phyloP scores from a whole-genome alignment of 1,140 invertebrate genomes.

The Bradynema listronoti region DNA sequence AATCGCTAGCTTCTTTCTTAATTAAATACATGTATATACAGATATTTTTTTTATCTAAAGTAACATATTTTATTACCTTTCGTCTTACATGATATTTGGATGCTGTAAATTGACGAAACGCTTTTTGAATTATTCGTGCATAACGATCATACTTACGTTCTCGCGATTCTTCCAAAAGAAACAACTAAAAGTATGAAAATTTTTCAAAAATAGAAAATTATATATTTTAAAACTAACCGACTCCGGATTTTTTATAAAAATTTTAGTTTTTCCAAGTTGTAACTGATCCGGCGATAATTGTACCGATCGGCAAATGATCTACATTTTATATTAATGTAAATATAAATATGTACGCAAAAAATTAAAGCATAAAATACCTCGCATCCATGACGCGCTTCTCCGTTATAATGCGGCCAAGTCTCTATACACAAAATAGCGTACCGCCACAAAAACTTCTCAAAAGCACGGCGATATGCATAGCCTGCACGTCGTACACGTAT shows the following conservation, averaged over 20 bases:
- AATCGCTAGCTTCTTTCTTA: slow-evolving; percentile 60
- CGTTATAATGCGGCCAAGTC: slow-evolving; percentile 67
- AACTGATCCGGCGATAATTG: slow-evolving; percentile 68
- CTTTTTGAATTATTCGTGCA: slow-evolving; percentile 69
- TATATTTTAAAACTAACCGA: slow-evolving; percentile 66
- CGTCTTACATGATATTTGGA: slow-evolving; percentile 65
- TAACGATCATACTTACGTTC: slow-evolving; percentile 69
- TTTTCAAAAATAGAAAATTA: slow-evolving; percentile 12
- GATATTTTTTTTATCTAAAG: background rate
- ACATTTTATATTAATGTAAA: slow-evolving; percentile 10
- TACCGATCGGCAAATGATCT: slow-evolving; percentile 64
- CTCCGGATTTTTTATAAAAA: slow-evolving; percentile 73
- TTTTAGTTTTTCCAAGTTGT: slow-evolving; percentile 69
- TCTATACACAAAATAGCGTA: slow-evolving; percentile 67
- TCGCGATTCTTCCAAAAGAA: slow-evolving; percentile 69
- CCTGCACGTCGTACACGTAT: slow-evolving; percentile 66
- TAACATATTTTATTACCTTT: slow-evolving; percentile 61
- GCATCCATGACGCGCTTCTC: slow-evolving; percentile 63
- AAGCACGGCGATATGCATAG: slow-evolving; percentile 66
- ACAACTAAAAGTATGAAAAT: slow-evolving; percentile 62
- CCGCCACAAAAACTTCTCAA: slow-evolving; percentile 66
- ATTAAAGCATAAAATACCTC: slow-evolving; percentile 27
- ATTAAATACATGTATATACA: background rate
- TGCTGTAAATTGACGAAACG: slow-evolving; percentile 69
- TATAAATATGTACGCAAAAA: background rate